Evolutionary conservation across 2,113 vertebrate species (phyloP), one percentile per base, ranked within the genome.

Genomic region (Pachyramphus minor): DNA sequence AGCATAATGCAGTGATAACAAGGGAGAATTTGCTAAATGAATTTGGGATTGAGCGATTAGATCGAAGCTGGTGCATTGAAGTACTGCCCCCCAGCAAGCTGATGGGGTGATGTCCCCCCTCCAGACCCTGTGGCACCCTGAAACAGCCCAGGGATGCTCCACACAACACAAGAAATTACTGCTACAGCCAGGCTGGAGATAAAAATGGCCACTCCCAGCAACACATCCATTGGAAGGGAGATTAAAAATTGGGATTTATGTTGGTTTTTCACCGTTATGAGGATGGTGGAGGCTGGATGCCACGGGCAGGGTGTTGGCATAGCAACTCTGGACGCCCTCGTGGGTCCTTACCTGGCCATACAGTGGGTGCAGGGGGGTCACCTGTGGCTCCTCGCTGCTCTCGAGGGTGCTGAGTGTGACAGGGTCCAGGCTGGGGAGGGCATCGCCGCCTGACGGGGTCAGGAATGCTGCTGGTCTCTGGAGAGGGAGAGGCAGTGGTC

Each of bases 391-490:
- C 5, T 19, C 5, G 11, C 63, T 72, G 8, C 21, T 59, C 41
- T 60, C 11, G 4, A 77, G 50, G 3, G 39, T 64, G 52, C 85
- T n/a, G n/a, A 84, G 63, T 14, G 86, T 22, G 25, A 50, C 12
- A 10, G 71, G 64, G 60, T 97, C 89, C 87, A 97, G 58, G 35
- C 33, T 81, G 41, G 97, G 96, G 30, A 97, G 89, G 31, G 14
- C 22, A 47, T 60, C 41, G 15, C 83, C 93, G 72, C 75, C 72
- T 3, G 71, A 63, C 1, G 89, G 81, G 18, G 92, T 96, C 89
- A 98, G 87, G 86, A 97, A 89, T 1, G 24, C 89, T 17, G 75
- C 92, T 2, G 96, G 97, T n/a, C 88, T 95, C 97, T 98, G 89
- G 4, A 50, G 30, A 89, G 68, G 68, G 92, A 75, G 44, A 87